Percentiles rank a stretch among this genome's conserved stretches.
Conservation (phyloP, 2,888 invertebrate genomes). For the Pristionchus maxplancki region DNA sequence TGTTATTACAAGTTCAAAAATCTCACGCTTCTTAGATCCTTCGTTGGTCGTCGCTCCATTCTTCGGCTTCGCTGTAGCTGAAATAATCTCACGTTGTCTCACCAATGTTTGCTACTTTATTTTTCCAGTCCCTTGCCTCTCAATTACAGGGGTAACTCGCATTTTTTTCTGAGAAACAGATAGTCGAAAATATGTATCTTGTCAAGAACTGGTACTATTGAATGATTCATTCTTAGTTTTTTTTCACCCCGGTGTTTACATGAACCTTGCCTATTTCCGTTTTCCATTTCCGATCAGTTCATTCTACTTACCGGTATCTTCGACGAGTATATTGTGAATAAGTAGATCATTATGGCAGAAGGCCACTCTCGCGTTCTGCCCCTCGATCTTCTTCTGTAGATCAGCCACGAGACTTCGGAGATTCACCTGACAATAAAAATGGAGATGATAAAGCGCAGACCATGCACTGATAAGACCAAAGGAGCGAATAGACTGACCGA, state of each 20-base stretch:
- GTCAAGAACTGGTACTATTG: neutral
- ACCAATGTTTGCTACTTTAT: neutral
- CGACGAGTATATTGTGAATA: conserved; percentile 92
- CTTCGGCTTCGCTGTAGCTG: neutral
- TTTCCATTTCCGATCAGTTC: neutral
- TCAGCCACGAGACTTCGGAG: conserved; percentile 45
- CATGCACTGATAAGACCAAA: conserved; percentile 13
- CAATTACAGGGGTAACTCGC: no score
- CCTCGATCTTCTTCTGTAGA: conserved; percentile 56
- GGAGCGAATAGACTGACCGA: conserved; percentile 12
- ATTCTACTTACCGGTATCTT: conserved; percentile 79
- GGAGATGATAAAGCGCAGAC: neutral
- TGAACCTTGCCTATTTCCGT: neutral
- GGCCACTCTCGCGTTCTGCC: conserved; percentile 82
- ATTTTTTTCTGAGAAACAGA: neutral
- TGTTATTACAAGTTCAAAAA: neutral
- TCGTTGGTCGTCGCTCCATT: neutral
- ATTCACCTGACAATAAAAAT: neutral
- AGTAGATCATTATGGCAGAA: conserved; percentile 98
- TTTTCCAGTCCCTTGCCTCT: neutral
- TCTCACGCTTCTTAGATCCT: neutral
- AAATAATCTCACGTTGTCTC: neutral
- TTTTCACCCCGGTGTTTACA: neutral
- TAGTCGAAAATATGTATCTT: neutral
- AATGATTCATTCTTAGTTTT: neutral